A percentile compares a stretch with the other conserved stretches of the same genome.
Conservation (phyloP, 2,113 vertebrate species). For the Argyrosomus japonicus region DNA sequence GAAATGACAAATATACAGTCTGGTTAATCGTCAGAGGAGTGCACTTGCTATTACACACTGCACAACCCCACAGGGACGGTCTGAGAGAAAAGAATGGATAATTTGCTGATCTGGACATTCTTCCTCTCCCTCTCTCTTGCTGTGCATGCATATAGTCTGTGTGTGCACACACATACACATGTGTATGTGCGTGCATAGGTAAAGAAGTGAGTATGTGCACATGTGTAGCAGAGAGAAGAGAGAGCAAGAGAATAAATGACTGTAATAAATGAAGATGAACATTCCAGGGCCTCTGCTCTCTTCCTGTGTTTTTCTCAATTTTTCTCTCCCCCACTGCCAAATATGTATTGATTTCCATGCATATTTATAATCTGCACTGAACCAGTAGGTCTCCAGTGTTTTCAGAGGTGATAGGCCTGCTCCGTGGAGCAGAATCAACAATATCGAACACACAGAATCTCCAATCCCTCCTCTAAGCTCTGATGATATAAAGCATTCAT, state of each 20-base stretch:
- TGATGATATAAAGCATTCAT: conserved; percentile 66
- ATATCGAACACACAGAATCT: conserved; percentile 62
- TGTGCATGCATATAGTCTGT: conserved; percentile 17
- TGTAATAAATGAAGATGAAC: conserved; percentile 82
- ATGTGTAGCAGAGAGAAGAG: conserved; percentile 43
- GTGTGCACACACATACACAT: background rate
- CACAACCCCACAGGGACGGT: conserved; percentile 57
- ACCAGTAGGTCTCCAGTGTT: conserved; percentile 70
- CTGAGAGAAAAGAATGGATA: conserved; percentile 72
- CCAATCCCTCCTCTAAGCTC: conserved; percentile 57
- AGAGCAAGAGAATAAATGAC: conserved; percentile 77
- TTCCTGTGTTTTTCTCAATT: conserved; percentile 68
- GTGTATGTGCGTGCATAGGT: conserved; percentile 6
- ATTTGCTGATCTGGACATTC: conserved; percentile 80
- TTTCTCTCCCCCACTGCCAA: conserved; percentile 74
- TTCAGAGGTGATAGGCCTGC: conserved; percentile 71
- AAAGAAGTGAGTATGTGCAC: conserved; percentile 13
- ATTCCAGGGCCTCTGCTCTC: conserved; percentile 61
- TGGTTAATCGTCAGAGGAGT: conserved; percentile 62
- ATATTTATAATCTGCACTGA: conserved; percentile 78
- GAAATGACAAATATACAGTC: conserved; percentile 70
- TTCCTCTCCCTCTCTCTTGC: conserved; percentile 42
- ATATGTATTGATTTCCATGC: conserved; percentile 83
- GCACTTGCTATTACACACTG: conserved; percentile 68
- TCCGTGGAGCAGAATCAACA: conserved; percentile 69